Evolutionary conservation across 2,888 invertebrate species (phyloP).

Genomic region (Lymantria dispar): DNA sequence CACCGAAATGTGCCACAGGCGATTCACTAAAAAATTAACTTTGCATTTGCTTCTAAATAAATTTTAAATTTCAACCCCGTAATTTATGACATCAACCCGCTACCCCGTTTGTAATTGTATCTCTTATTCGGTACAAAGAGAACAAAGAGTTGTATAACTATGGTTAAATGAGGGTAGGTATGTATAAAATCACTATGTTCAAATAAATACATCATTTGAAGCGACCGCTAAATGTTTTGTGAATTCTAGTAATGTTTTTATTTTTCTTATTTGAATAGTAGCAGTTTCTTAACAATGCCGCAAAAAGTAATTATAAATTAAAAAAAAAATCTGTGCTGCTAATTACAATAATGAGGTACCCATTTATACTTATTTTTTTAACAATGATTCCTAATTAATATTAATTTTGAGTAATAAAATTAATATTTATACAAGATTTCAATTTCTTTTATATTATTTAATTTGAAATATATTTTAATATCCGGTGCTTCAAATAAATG

Average conservation of each 20-base stretch:
- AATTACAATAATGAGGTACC: too few relatives aligned
- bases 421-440: too few relatives aligned
- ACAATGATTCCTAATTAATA: too few relatives aligned
- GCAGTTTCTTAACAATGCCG: not conserved
- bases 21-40: conserved; percentile 65
- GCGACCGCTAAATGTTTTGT: too few relatives aligned
- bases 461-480: too few relatives aligned
- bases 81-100: conserved; percentile 59
- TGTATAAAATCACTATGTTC: conserved; percentile 20
- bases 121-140: conserved; percentile 59
- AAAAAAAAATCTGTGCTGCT: too few relatives aligned
- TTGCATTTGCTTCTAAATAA: conserved; percentile 68
- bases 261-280: not conserved
- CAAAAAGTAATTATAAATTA: too few relatives aligned
- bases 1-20: conserved; percentile 59
- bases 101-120: conserved; percentile 59
- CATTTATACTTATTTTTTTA: too few relatives aligned
- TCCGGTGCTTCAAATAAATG: too few relatives aligned
- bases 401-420: too few relatives aligned
- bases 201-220: conserved; percentile 6
- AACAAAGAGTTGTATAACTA: conserved; percentile 52
- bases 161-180: conserved; percentile 37
- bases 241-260: not conserved
- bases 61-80: conserved; percentile 62
- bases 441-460: too few relatives aligned